These are phyloP conservation scores for Melieria omissa DNA, from an alignment of 2,888 invertebrate species.

Conservation along the genomic window DNA sequence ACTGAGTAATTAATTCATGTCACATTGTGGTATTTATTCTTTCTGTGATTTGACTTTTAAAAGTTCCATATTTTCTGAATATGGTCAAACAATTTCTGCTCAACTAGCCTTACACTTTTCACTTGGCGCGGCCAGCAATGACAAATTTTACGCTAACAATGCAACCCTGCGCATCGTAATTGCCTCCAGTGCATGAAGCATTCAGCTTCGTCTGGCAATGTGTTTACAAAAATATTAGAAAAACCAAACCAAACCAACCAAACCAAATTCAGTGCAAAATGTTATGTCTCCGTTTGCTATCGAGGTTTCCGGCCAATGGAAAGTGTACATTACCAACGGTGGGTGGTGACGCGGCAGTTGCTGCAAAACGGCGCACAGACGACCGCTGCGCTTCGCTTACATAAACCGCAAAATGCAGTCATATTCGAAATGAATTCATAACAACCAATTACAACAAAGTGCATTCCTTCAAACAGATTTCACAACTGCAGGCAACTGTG, in stretches of 20 bases:
- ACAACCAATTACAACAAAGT: constrained; percentile 12
- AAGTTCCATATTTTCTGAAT: no score
- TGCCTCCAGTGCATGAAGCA: no score
- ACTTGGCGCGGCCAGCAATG: no score
- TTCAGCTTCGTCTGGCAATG: neutral
- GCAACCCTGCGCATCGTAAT: neutral
- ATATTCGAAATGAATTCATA: constrained; percentile 12
- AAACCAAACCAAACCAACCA: no score
- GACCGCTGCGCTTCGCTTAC: constrained; percentile 48
- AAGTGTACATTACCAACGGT: constrained; percentile 46
- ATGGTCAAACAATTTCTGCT: no score
- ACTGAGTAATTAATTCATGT: no score
- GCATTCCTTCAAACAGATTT: constrained; percentile 39
- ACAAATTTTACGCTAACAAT: neutral
- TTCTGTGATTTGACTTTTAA: no score
- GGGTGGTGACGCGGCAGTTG: constrained; percentile 29
- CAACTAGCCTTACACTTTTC: no score
- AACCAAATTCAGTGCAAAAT: constrained; percentile 46
- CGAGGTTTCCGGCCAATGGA: constrained; percentile 43
- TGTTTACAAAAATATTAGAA: constrained; percentile 7
- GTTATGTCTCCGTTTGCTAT: constrained; percentile 53
- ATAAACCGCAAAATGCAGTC: constrained; percentile 51
- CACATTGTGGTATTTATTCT: no score
- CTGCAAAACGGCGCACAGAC: no score
- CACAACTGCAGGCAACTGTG: constrained; percentile 43